phyloP scores from a whole-genome alignment of 2,888 invertebrate species.

The Zhuqinia jingwanae region DNA sequence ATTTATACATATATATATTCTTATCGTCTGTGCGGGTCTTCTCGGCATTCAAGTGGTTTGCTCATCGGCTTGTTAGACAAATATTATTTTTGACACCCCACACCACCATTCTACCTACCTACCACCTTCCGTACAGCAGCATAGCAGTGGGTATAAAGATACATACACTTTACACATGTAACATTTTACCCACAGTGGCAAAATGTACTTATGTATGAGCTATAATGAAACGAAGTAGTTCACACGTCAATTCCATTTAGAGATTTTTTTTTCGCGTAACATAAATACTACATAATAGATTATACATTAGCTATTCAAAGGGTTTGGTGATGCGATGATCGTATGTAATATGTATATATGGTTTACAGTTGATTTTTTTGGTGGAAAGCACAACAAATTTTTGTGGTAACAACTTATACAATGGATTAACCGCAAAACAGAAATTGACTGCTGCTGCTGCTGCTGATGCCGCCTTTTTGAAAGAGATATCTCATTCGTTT shows the following conservation, averaged over 20 bases:
- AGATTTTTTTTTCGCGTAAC: neutral
- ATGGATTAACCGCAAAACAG: neutral
- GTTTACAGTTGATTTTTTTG: conserved; percentile 15
- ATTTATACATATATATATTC: no score
- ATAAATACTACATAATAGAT: no score
- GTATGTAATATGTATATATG: neutral
- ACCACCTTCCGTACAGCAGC: conserved; percentile 17
- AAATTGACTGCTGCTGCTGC: neutral
- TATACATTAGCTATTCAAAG: neutral
- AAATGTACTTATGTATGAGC: neutral
- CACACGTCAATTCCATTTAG: conserved; percentile 26
- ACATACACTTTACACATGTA: no score
- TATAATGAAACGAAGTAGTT: conserved; percentile 3
- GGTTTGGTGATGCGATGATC: neutral
- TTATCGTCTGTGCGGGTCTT: neutral
- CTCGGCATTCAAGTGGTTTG: conserved; percentile 8
- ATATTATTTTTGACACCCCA: conserved; percentile 51
- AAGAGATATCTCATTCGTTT: neutral
- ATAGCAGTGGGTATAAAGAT: no score
- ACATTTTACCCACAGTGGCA: neutral
- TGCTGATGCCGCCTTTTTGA: neutral
- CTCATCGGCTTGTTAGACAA: conserved; percentile 43
- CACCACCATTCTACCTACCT: conserved; percentile 32
- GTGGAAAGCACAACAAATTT: neutral
- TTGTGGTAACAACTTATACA: neutral